phyloP scores from a whole-genome alignment of 2,888 invertebrate genomes.

The Diploptera punctata region DNA sequence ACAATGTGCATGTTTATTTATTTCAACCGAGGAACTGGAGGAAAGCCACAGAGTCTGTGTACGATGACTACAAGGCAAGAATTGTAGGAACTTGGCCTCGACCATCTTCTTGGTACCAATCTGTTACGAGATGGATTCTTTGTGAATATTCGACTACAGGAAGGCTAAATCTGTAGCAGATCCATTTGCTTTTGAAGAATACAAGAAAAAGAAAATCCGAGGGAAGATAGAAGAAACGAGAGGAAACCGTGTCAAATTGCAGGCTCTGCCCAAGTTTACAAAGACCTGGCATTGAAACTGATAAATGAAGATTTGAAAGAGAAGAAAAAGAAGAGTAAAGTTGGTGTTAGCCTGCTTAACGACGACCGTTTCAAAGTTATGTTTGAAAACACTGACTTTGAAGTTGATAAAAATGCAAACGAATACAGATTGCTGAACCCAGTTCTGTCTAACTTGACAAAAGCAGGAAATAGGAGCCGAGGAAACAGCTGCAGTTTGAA shows the following conservation, averaged over 20 bases:
- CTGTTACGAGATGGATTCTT: conserved; percentile 95
- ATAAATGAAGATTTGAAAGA: conserved; percentile 67
- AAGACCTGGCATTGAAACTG: conserved; percentile 85
- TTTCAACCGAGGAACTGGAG: too few species aligned
- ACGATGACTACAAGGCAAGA: too few species aligned
- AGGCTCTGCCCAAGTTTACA: conserved; percentile 88
- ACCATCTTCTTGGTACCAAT: too few species aligned
- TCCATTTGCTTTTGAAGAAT: conserved; percentile 94
- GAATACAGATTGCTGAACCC: conserved; percentile 83
- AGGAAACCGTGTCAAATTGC: conserved; percentile 70
- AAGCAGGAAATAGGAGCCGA: conserved; percentile 63
- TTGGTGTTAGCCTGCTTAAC: conserved; percentile 69
- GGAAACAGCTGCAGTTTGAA: conserved; percentile 62
- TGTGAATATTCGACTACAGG: conserved; percentile 89
- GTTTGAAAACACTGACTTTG: conserved; percentile 92
- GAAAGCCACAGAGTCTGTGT: too few species aligned
- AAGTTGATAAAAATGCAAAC: conserved; percentile 85
- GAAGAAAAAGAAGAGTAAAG: conserved; percentile 64
- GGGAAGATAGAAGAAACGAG: conserved; percentile 89
- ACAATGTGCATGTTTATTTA: too few species aligned
- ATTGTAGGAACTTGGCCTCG: too few species aligned
- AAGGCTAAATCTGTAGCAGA: conserved; percentile 90
- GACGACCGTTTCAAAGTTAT: conserved; percentile 90
- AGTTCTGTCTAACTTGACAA: conserved; percentile 81
- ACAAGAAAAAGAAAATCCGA: conserved; percentile 86